Base-by-base conservation (phyloP, 2,888 invertebrate genomes). In the Corbicula japonica region DNA sequence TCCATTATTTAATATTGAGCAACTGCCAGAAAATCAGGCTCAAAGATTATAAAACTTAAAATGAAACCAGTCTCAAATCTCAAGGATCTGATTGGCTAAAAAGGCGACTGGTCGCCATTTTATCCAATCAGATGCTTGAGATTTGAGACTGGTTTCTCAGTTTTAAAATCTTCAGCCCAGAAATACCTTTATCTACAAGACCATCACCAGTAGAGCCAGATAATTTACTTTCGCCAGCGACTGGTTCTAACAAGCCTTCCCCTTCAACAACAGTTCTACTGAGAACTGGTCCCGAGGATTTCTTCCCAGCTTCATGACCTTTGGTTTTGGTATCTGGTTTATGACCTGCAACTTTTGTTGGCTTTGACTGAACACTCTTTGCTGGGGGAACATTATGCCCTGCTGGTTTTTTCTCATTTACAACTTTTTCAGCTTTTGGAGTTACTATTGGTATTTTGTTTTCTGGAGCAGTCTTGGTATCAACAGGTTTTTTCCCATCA, bases 231-330 rank as follows among this genome's bases (percentile, higher is more conserved):
- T 15, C 52, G 26, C 28, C 54, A 41, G 66, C 52, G 6, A 52
- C 60, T 54, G 30, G 8, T 21, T 54, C 54, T 62, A 62, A 34
- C 58, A 65, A 69, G 23, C 71, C 71, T 62, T 71, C 56, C 70
- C 70, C 71, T 48, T 66, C 76, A 52, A 71, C 30, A 35, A 48
- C 52, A 48, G 70, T 48, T 28, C 26, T 60, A 18, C n/a, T 50
- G 23, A 48, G 26, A 21, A 15, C 21, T 32, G 44, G 18, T 32
- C 50, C 50, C 10, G n/a, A 30, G 28, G 28, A 26, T 23, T 41
- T 41, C 21, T 23, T 52, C 5, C 52, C 26, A 41, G 5, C 23
- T 35, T 26, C 38, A 41, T 15, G 38, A 54, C n/a, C 54, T 28
- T 66, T 50, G 21, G 34, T 26, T 44, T 61, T 61, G 12, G 46